Conservation (phyloP, 1,140 invertebrate species). For the Littorina saxatilis region DNA sequence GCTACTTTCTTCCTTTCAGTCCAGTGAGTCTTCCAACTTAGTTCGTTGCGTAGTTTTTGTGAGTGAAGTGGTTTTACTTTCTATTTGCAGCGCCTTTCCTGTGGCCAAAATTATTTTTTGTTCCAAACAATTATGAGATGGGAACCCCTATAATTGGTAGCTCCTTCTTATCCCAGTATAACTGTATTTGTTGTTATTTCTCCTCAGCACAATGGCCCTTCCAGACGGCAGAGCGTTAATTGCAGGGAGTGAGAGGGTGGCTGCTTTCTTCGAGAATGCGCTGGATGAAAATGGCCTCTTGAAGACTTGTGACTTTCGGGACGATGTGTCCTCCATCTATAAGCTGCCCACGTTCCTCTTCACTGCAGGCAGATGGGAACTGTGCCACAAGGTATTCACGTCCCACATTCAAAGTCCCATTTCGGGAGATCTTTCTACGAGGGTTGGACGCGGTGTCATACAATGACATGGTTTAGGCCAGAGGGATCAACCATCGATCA, state of each 20-base stretch:
- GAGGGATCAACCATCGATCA: background rate
- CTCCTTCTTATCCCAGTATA: no score
- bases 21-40: no score
- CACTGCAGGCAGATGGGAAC: background rate
- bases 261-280: background rate
- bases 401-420: background rate
- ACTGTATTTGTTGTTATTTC: no score
- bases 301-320: background rate
- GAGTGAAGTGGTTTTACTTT: no score
- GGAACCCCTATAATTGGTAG: no score
- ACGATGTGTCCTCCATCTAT: constrained; percentile 15
- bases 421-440: background rate
- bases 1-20: no score
- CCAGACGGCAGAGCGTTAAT: background rate
- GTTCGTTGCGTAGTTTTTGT: no score
- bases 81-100: no score
- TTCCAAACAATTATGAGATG: no score
- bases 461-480: no score
- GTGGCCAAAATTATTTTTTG: no score
- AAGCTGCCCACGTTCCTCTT: constrained; percentile 23
- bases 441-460: no score
- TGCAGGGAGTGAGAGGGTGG: background rate
- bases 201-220: background rate
- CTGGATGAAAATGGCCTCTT: background rate
- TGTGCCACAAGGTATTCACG: background rate